Conservation (phyloP, 2,888 invertebrate genomes). For the Hyposoter didymator region DNA sequence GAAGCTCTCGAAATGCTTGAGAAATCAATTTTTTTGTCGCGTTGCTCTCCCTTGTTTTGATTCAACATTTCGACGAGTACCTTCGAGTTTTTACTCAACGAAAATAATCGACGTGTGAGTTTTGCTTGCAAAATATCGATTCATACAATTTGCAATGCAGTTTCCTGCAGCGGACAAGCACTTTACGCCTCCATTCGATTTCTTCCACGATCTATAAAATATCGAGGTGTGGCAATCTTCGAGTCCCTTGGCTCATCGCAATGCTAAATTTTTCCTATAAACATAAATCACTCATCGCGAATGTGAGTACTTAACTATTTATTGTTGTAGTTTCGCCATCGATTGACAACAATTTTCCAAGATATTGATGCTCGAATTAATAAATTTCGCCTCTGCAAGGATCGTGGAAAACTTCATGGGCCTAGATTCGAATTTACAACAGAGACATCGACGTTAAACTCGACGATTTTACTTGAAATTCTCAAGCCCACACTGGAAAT, state of each 20-base stretch:
- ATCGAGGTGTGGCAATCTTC: neutral
- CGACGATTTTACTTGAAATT: neutral
- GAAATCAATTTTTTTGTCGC: neutral
- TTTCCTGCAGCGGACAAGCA: neutral
- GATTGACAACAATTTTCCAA: neutral
- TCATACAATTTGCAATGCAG: neutral
- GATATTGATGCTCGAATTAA: neutral
- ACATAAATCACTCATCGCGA: neutral
- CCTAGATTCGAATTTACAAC: neutral
- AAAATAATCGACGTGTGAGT: neutral
- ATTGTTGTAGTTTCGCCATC: neutral
- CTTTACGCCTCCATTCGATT: neutral
- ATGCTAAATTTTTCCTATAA: neutral
- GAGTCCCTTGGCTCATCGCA: neutral
- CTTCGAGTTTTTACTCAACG: neutral
- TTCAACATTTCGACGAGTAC: neutral
- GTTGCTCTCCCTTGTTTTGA: neutral
- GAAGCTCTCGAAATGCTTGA: neutral
- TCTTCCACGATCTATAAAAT: constrained; percentile 4
- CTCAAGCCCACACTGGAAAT: too few relatives aligned
- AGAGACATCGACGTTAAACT: neutral
- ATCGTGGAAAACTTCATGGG: neutral
- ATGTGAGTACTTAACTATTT: neutral
- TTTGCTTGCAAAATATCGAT: neutral
- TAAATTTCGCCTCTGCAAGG: neutral